A percentile compares a stretch with the other conserved stretches of the same genome.
Conservation (phyloP, 92 coral and sea anemone genomes). For the Pocillopora meandrina region DNA sequence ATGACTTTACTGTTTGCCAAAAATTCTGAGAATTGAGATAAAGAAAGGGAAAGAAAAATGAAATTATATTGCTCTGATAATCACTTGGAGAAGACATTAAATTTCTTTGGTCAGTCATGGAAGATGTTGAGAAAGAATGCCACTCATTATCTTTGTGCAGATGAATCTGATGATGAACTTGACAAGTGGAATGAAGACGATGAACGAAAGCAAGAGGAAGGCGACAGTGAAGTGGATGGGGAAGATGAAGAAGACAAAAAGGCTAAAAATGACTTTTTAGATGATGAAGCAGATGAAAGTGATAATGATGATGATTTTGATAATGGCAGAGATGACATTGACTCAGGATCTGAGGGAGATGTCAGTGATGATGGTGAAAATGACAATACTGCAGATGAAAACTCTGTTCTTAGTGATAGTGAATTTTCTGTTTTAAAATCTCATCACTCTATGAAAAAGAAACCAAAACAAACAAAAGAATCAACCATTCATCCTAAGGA, state of each 20-base stretch:
- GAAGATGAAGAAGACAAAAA: constrained; percentile 43
- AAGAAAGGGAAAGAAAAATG: too few relatives aligned
- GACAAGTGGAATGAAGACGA: constrained; percentile 93
- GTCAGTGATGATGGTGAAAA: constrained; percentile 61
- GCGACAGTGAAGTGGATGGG: constrained; percentile 43
- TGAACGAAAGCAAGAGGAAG: constrained; percentile 84
- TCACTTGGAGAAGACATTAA: too few relatives aligned
- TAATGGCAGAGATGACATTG: constrained; percentile 33
- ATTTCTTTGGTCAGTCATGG: too few relatives aligned
- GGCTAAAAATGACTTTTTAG: constrained; percentile 52
- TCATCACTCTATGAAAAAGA: constrained; percentile 2
- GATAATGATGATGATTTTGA: constrained; percentile 36
- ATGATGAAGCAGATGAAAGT: constrained; percentile 65
- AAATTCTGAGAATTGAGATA: too few relatives aligned
- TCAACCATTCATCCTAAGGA: constrained; percentile 50
- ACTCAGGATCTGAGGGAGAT: constrained; percentile 86
- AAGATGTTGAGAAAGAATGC: too few relatives aligned
- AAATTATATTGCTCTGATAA: too few relatives aligned
- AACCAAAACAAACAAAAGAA: not conserved
- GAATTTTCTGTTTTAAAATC: constrained; percentile 7
- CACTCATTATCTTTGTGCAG: constrained; percentile 19
- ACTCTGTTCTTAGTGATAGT: constrained; percentile 60
- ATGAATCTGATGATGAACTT: constrained; percentile 77
- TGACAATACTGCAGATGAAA: constrained; percentile 51
- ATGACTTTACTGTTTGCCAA: too few relatives aligned